These are phyloP conservation scores for Cheilosia scutellata DNA, from an alignment of 2,888 invertebrate species.

Conservation along the genomic window DNA sequence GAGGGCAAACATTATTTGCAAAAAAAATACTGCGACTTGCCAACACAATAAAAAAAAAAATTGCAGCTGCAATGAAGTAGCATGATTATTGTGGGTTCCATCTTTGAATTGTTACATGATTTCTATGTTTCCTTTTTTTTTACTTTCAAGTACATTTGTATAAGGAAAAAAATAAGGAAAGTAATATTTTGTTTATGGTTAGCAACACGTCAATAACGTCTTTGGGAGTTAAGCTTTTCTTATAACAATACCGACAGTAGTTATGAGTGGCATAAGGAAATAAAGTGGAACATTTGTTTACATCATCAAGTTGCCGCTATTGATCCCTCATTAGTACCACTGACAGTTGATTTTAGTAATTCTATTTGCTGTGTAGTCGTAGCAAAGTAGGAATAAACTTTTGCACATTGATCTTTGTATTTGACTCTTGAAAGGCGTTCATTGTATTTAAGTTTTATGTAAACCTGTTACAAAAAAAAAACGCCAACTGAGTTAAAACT, in stretches of 20 bases:
- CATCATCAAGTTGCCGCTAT: neutral
- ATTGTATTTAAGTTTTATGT: too few species aligned
- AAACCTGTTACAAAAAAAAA: too few species aligned
- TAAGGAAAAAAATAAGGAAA: neutral
- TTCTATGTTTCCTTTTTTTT: neutral
- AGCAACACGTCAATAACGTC: neutral
- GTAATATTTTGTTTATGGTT: neutral
- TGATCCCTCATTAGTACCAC: neutral
- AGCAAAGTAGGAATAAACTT: too few species aligned
- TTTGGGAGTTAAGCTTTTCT: neutral
- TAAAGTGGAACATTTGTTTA: neutral
- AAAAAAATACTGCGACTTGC: constrained; percentile 20
- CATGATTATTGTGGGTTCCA: constrained; percentile 40
- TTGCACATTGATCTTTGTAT: too few species aligned
- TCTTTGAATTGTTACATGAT: constrained; percentile 30
- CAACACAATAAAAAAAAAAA: constrained; percentile 19
- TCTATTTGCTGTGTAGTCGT: too few species aligned
- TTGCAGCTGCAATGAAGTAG: constrained; percentile 29
- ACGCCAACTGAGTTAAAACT: too few species aligned
- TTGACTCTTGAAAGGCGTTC: too few species aligned
- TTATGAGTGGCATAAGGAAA: neutral
- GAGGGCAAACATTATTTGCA: neutral
- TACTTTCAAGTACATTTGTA: constrained; percentile 18
- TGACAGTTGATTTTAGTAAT: neutral
- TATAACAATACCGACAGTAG: neutral